Conservation (phyloP, 2,113 vertebrate species). For the Eclectus roratus region DNA sequence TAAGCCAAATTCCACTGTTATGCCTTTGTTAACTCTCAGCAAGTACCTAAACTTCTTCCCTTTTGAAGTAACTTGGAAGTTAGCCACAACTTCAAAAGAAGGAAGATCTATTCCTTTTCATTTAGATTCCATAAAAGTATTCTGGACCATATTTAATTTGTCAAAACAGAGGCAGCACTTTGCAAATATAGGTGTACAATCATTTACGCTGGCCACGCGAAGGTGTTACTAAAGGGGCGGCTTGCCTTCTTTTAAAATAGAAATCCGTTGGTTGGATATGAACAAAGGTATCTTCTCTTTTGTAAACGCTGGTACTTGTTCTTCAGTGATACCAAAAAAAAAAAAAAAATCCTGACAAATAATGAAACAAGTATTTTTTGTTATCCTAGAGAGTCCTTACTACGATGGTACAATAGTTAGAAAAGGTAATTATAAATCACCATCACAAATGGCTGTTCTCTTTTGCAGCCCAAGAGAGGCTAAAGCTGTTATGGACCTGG, state of each 20-base stretch:
- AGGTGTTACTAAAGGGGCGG: neutral
- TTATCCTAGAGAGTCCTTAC: neutral
- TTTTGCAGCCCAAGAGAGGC: neutral
- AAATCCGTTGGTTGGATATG: neutral
- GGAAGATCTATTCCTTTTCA: constrained; percentile 38
- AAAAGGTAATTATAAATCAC: neutral
- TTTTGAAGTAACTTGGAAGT: constrained; percentile 62
- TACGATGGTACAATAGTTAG: neutral
- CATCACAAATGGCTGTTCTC: accelerated
- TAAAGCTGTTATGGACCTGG: neutral
- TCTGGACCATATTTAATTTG: constrained; percentile 9
- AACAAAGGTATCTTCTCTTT: neutral
- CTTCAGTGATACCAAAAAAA: neutral
- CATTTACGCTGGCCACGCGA: neutral
- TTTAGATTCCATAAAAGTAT: constrained; percentile 20
- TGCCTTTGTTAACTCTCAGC: constrained; percentile 22
- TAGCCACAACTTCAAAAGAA: constrained; percentile 46
- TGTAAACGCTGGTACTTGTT: neutral
- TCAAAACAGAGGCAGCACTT: constrained; percentile 41
- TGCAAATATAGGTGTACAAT: neutral
- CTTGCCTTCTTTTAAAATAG: neutral
- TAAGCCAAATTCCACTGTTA: constrained; percentile 46
- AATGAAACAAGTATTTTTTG: neutral
- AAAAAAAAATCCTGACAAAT: neutral
- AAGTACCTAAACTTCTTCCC: constrained; percentile 33